phyloP scores from a whole-genome alignment of 2,113 vertebrate genomes.

The Varanus komodoensis region DNA sequence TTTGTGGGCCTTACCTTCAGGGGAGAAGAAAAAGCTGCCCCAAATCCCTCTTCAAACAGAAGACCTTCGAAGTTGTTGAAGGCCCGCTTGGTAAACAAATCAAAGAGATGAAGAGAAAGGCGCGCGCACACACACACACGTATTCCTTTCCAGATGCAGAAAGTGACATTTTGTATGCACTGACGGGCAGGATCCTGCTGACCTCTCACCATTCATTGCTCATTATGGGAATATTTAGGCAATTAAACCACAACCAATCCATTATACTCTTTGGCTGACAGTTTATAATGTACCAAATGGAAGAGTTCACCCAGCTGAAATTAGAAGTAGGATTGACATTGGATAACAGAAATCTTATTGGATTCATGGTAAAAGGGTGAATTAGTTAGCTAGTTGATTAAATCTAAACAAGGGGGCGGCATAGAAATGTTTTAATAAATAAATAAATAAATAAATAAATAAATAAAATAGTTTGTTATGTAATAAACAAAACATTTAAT shows the following conservation, averaged over 20 bases:
- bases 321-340: neutral
- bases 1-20: constrained; percentile 60
- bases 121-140: neutral
- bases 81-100: constrained; percentile 56
- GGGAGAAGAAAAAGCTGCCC: constrained; percentile 34
- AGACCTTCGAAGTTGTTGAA: constrained; percentile 56
- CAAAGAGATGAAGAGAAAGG: constrained; percentile 39
- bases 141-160: constrained; percentile 17
- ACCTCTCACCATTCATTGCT: fast-evolving
- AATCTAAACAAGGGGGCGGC: too few species aligned
- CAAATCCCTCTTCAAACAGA: constrained; percentile 52
- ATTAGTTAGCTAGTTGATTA: neutral
- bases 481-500: neutral
- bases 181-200: neutral
- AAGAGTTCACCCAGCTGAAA: neutral
- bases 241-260: constrained; percentile 41
- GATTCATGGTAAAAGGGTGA: neutral
- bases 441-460: too few species aligned
- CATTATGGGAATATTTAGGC: neutral
- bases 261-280: neutral
- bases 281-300: constrained; percentile 29
- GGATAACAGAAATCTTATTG: neutral
- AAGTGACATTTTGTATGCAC: constrained; percentile 23
- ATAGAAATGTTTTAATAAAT: too few species aligned
- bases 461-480: neutral